Evolutionary conservation across 2,797 vertebrate species (phyloP).

Genomic region (Limnodromus scolopaceus): DNA sequence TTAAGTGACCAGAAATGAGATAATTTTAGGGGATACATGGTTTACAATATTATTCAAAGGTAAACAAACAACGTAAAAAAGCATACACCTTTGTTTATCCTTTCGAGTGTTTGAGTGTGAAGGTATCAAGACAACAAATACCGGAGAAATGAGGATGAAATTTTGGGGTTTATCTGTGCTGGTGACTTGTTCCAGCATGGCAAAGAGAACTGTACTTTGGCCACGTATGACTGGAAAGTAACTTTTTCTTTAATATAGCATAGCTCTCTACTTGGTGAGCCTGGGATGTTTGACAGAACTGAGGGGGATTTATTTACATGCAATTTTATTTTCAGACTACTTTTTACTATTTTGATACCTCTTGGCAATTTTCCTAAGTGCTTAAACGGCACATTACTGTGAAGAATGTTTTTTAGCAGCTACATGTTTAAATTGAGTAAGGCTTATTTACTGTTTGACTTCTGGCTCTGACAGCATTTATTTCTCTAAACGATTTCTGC

Average conservation of each 20-base stretch:
- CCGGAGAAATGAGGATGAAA: rapidly evolving
- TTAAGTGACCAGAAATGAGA: background rate
- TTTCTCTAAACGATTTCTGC: constrained; percentile 33
- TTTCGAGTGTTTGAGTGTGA: background rate
- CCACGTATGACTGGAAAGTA: rapidly evolving
- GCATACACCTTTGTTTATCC: background rate
- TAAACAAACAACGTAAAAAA: rapidly evolving
- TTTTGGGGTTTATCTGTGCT: background rate
- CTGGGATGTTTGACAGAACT: background rate
- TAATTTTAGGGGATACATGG: background rate
- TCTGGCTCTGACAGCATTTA: constrained; percentile 55
- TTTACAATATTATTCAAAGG: background rate
- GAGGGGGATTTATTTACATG: constrained; percentile 26
- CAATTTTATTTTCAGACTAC: constrained; percentile 28
- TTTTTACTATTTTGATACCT: constrained; percentile 62
- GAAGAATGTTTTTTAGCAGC: constrained; percentile 51
- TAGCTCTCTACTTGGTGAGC: background rate
- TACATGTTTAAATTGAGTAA: constrained; percentile 41
- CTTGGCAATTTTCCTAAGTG: constrained; percentile 55
- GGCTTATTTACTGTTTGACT: constrained; percentile 65
- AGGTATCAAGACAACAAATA: background rate
- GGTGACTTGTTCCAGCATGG: background rate
- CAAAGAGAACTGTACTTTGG: background rate
- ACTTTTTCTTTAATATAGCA: rapidly evolving
- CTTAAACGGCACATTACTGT: constrained; percentile 44